Base-by-base conservation (phyloP, 2,113 vertebrate genomes). In the Raphicerus campestris region DNA sequence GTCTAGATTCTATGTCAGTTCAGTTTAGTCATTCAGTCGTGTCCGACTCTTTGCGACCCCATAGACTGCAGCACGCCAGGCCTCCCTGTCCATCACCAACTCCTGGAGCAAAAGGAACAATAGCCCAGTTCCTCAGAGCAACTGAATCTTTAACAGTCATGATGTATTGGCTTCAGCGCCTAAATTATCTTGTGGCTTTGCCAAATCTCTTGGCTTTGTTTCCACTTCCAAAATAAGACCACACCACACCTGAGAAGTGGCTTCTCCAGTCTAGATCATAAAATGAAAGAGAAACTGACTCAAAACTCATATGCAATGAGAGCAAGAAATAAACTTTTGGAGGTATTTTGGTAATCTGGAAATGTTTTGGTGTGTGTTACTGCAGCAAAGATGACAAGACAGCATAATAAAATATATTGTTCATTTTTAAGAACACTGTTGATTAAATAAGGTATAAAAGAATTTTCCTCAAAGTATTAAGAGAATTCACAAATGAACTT, bases 31-130 rank as follows among this genome's bases (percentile, higher is more conserved):
- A 39, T 39, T 39, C 10, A 39, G 66, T 73, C 35, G 1, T 39
- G 35, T 73, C 66, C 0, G 1, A 2, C 66, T 73, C 19, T 70
- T 13, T 70, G n/a, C 0, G 2, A 70, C n/a, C n/a, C 66, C n/a
- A 22, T 39, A 70, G 19, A 39, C n/a, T 70, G 19, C 19, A 70
- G n/a, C 66, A 22, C 5, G 2, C 10, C 66, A 73, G 35, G 66
- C 35, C 20, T 39, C 35, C 66, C 35, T 73, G 66, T 73, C 66
- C 35, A 73, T 73, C 66, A 73, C 19, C 66, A 73, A 39, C 19
- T 24, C 66, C n/a, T 2, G 0, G 92, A 89, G 22, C 60, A 56
- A 16, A 53, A 63, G 17, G 28, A 32, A 53, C 78, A 39, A 42
- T 0, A 86, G 35, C 26, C 10, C 26, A 86, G 53, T 35, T 75